Percentiles rank a stretch among this genome's conserved stretches.
These are phyloP conservation scores for Psophia crepitans DNA, from an alignment of 2,113 vertebrate species.

Conservation along the genomic window DNA sequence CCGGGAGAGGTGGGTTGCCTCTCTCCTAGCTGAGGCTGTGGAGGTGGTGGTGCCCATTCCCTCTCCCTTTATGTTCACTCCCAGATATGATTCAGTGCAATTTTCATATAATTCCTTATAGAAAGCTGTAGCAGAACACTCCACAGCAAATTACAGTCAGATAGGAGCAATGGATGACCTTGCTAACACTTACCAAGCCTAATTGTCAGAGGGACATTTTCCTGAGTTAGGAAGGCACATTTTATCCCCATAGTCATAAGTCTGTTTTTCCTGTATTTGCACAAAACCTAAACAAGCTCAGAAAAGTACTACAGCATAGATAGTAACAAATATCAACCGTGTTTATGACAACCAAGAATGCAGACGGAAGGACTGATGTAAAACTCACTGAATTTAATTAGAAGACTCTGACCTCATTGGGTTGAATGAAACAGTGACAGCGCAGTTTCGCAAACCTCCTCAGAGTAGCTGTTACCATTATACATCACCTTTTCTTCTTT, in stretches of 20 bases:
- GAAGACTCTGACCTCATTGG: not conserved
- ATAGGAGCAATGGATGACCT: not conserved
- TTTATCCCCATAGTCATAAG: not conserved
- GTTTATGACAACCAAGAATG: slow-evolving; percentile 1
- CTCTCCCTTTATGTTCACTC: not conserved
- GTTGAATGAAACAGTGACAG: not conserved
- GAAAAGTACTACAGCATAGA: not conserved
- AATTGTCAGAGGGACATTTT: not conserved
- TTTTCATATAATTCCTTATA: not conserved
- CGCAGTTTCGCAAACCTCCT: not conserved
- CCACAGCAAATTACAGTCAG: not conserved
- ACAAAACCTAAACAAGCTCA: not conserved
- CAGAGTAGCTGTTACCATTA: not conserved
- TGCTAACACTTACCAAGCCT: not conserved
- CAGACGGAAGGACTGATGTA: not conserved
- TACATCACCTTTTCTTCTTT: slow-evolving; percentile 1
- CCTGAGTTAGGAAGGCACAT: not conserved
- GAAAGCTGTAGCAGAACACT: not conserved
- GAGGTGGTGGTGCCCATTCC: not conserved
- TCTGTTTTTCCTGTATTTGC: not conserved
- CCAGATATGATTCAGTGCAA: not conserved
- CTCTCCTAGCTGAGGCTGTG: not conserved
- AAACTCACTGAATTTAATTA: slow-evolving; percentile 17
- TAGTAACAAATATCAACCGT: slow-evolving; percentile 7
- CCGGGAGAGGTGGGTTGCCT: not conserved